Percentiles rank a stretch among this genome's conserved stretches.
These are phyloP conservation scores for Piezodorus guildinii DNA, from an alignment of 1,140 invertebrate genomes.

Conservation along the genomic window DNA sequence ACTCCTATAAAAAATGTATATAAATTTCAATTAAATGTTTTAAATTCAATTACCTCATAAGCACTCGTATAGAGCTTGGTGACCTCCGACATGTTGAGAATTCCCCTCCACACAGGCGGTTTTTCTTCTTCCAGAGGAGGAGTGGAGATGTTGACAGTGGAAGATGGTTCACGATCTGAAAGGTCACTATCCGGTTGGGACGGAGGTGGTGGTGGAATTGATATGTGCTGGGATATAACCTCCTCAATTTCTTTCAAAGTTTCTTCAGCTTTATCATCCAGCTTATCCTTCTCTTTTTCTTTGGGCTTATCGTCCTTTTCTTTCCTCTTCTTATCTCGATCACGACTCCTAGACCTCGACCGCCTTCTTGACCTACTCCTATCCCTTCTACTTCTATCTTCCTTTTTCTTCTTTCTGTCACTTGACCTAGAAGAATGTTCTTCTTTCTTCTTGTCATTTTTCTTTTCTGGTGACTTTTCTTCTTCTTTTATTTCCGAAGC, in stretches of 20 bases:
- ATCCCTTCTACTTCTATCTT: slow-evolving; percentile 26
- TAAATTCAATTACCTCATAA: slow-evolving; percentile 52
- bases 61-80: slow-evolving; percentile 77
- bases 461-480: slow-evolving; percentile 29
- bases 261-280: slow-evolving; percentile 1
- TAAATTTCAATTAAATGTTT: no score
- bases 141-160: slow-evolving; percentile 45
- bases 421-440: slow-evolving; percentile 29
- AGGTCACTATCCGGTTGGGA: slow-evolving; percentile 3
- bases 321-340: slow-evolving; percentile 8
- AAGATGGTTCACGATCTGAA: slow-evolving; percentile 41
- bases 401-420: slow-evolving; percentile 28
- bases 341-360: background rate
- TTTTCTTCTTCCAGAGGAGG: slow-evolving; percentile 37
- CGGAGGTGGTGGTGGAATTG: background rate
- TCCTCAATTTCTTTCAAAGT: slow-evolving; percentile 1
- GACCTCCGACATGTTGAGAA: slow-evolving; percentile 81
- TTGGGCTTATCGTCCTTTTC: slow-evolving; percentile 8
- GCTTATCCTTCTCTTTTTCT: background rate
- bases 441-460: slow-evolving; percentile 22
- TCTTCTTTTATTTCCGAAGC: slow-evolving; percentile 30
- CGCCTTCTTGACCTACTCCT: slow-evolving; percentile 31
- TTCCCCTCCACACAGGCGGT: slow-evolving; percentile 67
- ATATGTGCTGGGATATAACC: background rate
- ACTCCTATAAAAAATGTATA: no score